Conservation (phyloP, 2,113 vertebrate species). For the Mola mola region DNA sequence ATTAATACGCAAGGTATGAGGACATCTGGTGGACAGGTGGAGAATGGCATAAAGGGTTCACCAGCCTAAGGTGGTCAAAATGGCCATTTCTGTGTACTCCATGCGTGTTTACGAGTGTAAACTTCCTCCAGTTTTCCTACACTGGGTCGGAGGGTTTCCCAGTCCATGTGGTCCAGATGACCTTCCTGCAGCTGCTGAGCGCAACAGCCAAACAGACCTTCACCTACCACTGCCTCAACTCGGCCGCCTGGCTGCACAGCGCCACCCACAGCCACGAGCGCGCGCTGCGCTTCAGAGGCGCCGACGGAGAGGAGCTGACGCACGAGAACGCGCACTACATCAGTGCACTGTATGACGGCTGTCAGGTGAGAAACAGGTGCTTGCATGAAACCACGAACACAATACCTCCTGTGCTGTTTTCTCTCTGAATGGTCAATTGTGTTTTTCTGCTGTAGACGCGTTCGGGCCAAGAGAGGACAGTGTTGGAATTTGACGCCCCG, state of each 20-base stretch:
- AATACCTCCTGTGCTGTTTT: background rate
- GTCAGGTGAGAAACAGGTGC: constrained; percentile 80
- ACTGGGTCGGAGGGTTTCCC: constrained; percentile 87
- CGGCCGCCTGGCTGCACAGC: constrained; percentile 89
- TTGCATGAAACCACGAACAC: background rate
- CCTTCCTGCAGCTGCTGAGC: constrained; percentile 94
- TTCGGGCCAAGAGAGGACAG: constrained; percentile 91
- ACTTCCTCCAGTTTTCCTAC: constrained; percentile 87
- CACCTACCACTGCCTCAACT: constrained; percentile 95
- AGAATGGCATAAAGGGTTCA: too few species aligned
- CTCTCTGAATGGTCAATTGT: background rate
- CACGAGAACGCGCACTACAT: constrained; percentile 91
- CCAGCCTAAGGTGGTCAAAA: too few species aligned
- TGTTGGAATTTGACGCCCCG: constrained; percentile 90
- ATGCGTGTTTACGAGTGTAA: background rate
- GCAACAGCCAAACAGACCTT: constrained; percentile 92
- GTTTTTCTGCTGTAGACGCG: constrained; percentile 81
- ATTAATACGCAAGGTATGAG: too few species aligned
- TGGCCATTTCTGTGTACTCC: background rate
- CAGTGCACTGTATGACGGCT: constrained; percentile 88
- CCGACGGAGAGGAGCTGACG: constrained; percentile 92
- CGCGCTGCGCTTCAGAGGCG: constrained; percentile 91
- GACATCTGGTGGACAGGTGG: too few species aligned
- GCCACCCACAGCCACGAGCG: constrained; percentile 83
- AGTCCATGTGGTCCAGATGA: constrained; percentile 93